Evolutionary conservation across 35 echinoderm and acorn worm genomes (phyloP).

Genomic region (Lytechinus pictus): DNA sequence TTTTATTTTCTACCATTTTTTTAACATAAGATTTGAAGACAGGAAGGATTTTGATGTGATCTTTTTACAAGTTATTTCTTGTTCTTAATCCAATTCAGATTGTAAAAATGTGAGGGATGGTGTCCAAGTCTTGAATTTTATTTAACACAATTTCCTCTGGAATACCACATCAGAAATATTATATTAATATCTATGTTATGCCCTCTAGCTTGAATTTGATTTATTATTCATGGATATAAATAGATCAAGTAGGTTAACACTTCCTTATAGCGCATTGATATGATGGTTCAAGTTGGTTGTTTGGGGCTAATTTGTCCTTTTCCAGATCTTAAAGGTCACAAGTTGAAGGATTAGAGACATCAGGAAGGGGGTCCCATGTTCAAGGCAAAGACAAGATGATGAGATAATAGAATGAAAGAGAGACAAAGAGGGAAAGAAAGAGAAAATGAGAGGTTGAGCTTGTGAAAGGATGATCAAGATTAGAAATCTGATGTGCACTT

Average conservation of each 20-base stretch:
- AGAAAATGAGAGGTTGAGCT: neutral
- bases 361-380: neutral
- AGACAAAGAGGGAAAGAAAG: neutral
- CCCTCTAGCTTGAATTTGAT: neutral
- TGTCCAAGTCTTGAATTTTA: no score
- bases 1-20: no score
- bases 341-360: neutral
- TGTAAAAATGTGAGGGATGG: no score
- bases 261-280: neutral
- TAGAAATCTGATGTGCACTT: neutral
- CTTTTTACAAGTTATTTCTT: no score
- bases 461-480: neutral
- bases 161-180: neutral
- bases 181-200: neutral
- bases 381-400: neutral
- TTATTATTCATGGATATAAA: neutral
- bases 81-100: no score
- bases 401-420: neutral
- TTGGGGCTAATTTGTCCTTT: neutral
- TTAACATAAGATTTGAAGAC: no score
- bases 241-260: neutral
- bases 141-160: no score
- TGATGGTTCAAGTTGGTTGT: neutral
- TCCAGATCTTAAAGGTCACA: constrained; percentile 2
- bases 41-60: no score